Conservation (phyloP, 2,888 invertebrate species). For the Lottia gigantea region DNA sequence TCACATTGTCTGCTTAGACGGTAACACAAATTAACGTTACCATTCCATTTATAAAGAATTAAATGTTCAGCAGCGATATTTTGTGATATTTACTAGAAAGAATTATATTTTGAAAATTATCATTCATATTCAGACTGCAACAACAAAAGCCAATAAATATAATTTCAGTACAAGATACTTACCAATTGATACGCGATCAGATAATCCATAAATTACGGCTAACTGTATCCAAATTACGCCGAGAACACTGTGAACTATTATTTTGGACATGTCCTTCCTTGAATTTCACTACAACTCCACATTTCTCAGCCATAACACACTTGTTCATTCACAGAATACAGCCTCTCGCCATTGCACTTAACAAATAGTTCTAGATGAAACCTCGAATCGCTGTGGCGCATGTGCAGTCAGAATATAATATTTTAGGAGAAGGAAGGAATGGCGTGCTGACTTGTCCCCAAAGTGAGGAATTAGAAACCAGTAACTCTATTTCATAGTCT, state of each 20-base stretch:
- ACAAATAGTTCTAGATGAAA: slow-evolving; percentile 22
- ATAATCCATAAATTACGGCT: slow-evolving; percentile 6
- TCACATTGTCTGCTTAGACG: too few species aligned
- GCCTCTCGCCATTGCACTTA: slow-evolving; percentile 22
- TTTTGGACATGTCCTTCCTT: slow-evolving; percentile 6
- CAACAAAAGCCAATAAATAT: too few species aligned
- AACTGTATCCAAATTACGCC: neutral
- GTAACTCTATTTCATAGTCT: neutral
- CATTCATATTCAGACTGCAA: too few species aligned
- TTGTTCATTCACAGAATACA: neutral
- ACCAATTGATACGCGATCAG: neutral
- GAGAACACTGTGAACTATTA: neutral
- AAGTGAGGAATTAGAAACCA: neutral
- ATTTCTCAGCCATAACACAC: slow-evolving; percentile 9
- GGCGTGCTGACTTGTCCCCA: slow-evolving; percentile 11
- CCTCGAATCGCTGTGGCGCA: slow-evolving; percentile 17
- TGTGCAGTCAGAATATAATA: slow-evolving; percentile 22
- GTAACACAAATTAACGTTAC: too few species aligned
- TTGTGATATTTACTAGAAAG: too few species aligned
- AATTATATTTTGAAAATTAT: too few species aligned
- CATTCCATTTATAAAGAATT: too few species aligned
- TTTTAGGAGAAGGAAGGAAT: slow-evolving; percentile 11
- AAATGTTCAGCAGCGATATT: too few species aligned
- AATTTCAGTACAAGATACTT: neutral
- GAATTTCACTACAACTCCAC: neutral